These are phyloP conservation scores for Odontothrips loti DNA, from an alignment of 2,888 invertebrate genomes.

Conservation along the genomic window DNA sequence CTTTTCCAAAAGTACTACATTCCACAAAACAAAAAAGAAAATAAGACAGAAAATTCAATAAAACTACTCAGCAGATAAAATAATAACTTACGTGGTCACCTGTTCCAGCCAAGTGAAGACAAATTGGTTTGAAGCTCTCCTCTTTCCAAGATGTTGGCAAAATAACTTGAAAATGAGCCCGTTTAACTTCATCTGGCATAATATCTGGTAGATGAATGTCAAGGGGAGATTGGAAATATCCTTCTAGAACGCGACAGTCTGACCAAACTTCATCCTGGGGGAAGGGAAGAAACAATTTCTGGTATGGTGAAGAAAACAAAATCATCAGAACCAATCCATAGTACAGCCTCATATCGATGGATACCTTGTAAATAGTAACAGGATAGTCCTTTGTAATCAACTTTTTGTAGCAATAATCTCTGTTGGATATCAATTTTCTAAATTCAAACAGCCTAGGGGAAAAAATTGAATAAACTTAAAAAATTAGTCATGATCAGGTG, in stretches of 20 bases:
- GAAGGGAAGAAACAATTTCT: constrained; percentile 33
- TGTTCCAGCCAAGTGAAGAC: constrained; percentile 94
- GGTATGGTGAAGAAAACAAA: too few species aligned
- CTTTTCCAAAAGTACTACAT: constrained; percentile 84
- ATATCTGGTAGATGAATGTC: constrained; percentile 77
- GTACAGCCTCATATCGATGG: too few species aligned
- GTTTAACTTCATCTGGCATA: constrained; percentile 75
- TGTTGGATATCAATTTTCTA: constrained; percentile 60
- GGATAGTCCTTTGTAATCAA: constrained; percentile 79
- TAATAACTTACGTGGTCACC: constrained; percentile 84
- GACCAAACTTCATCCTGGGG: constrained; percentile 66
- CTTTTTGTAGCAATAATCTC: constrained; percentile 69
- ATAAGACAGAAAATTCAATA: constrained; percentile 31
- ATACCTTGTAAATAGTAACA: constrained; percentile 79
- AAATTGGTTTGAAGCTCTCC: constrained; percentile 70
- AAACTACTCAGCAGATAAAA: constrained; percentile 27
- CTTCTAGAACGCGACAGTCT: constrained; percentile 74
- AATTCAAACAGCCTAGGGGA: not conserved
- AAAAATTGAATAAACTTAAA: not conserved
- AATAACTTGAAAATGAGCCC: constrained; percentile 79
- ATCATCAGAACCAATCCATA: too few species aligned
- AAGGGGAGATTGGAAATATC: constrained; percentile 82
- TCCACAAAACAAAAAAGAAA: constrained; percentile 35
- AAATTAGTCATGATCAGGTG: not conserved
- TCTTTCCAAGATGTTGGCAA: constrained; percentile 75